phyloP scores from a whole-genome alignment of 2,888 invertebrate genomes.

The Autographa gamma region DNA sequence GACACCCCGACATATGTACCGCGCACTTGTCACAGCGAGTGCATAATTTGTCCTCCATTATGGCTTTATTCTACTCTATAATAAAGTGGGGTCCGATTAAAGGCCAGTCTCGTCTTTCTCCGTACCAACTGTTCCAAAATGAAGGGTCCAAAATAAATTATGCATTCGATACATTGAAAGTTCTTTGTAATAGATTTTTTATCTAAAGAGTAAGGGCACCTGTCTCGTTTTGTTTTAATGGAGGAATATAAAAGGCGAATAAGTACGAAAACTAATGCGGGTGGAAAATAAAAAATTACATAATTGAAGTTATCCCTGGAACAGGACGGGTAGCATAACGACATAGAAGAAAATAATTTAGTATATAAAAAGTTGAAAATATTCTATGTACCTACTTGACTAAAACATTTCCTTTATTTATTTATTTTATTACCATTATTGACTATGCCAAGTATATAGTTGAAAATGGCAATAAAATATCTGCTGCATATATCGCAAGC shows the following conservation, averaged over 20 bases:
- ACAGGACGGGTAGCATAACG: no score
- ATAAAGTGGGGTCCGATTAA: conserved; percentile 84
- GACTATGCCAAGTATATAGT: background rate
- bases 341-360: no score
- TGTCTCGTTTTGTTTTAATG: conserved; percentile 70
- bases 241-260: background rate
- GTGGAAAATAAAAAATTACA: background rate
- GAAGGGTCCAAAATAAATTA: conserved; percentile 80
- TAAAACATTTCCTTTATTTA: no score
- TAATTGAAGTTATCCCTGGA: no score
- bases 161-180: conserved; percentile 86
- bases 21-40: conserved; percentile 82
- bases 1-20: conserved; percentile 86
- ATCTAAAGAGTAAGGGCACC: conserved; percentile 73
- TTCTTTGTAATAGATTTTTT: conserved; percentile 81
- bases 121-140: conserved; percentile 81
- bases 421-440: background rate
- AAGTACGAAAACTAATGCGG: background rate
- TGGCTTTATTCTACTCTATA: conserved; percentile 73
- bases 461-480: background rate
- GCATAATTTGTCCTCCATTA: conserved; percentile 88
- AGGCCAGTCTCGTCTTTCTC: conserved; percentile 85
- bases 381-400: no score
- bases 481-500: background rate
- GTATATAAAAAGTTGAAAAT: no score